Conservation (phyloP, 2,797 vertebrate genomes). For the Cirrhinus molitorella region DNA sequence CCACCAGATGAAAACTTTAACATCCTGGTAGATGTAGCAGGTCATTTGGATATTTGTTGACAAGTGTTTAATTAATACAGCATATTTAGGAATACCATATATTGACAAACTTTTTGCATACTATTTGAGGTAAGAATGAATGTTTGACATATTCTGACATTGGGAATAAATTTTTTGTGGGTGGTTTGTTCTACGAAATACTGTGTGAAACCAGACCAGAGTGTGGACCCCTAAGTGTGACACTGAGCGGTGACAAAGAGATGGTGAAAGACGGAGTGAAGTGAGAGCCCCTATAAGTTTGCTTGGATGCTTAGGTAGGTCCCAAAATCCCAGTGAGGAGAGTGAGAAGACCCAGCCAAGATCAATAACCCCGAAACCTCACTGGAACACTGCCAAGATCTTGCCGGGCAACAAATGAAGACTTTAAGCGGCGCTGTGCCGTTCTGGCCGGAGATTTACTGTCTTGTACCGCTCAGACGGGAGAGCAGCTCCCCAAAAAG, state of each 20-base stretch:
- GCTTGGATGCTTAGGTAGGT: slow-evolving; percentile 64
- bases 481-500: slow-evolving; percentile 64
- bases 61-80: neutral
- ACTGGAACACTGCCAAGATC: slow-evolving; percentile 55
- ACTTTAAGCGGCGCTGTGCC: slow-evolving; percentile 69
- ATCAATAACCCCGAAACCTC: slow-evolving; percentile 68
- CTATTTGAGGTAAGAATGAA: neutral
- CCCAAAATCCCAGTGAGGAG: slow-evolving; percentile 66
- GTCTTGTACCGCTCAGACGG: slow-evolving; percentile 72
- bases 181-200: neutral
- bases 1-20: neutral
- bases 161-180: neutral
- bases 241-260: neutral
- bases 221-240: neutral
- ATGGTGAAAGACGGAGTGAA: neutral
- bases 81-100: neutral
- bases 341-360: slow-evolving; percentile 62
- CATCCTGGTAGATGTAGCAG: neutral
- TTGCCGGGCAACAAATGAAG: slow-evolving; percentile 71
- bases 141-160: neutral
- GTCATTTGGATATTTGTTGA: neutral
- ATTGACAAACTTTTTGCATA: neutral
- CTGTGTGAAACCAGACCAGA: neutral
- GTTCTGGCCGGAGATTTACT: slow-evolving; percentile 78
- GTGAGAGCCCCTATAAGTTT: slow-evolving; percentile 29